Evolutionary conservation across 2,888 invertebrate species (phyloP).

Genomic region (Torymus aiolomorphi): DNA sequence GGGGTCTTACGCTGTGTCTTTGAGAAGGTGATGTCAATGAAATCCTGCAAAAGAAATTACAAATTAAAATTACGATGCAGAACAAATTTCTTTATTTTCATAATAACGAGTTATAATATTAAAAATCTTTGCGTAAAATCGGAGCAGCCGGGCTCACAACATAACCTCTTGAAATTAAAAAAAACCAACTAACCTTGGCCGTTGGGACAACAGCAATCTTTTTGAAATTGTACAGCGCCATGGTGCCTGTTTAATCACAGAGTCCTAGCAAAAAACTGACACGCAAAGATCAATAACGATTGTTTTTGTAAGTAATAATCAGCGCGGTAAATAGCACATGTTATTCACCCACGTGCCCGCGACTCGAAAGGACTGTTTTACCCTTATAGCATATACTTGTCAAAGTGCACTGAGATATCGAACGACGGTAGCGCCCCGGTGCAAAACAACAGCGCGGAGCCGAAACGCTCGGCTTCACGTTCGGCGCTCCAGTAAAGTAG

Average conservation of each 20-base stretch:
- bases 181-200: constrained; percentile 84
- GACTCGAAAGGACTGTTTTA: background rate
- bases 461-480: too few species aligned
- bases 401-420: background rate
- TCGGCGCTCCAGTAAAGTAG: too few species aligned
- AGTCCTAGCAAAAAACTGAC: background rate
- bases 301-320: constrained; percentile 2
- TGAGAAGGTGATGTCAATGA: constrained; percentile 97
- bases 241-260: constrained; percentile 66
- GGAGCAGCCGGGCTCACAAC: background rate
- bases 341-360: constrained; percentile 36
- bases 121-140: background rate
- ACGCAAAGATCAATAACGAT: background rate
- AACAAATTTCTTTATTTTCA: background rate
- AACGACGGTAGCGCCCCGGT: too few species aligned
- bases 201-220: constrained; percentile 98
- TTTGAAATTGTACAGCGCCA: constrained; percentile 98
- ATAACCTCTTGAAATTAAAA: constrained; percentile 42
- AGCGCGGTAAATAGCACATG: constrained; percentile 32
- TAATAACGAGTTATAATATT: too few species aligned
- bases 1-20: constrained; percentile 99
- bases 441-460: too few species aligned
- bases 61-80: constrained; percentile 2
- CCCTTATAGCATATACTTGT: background rate
- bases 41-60: constrained; percentile 83